phyloP scores from a whole-genome alignment of 2,888 invertebrate species.

The Chrysolina haemoptera region DNA sequence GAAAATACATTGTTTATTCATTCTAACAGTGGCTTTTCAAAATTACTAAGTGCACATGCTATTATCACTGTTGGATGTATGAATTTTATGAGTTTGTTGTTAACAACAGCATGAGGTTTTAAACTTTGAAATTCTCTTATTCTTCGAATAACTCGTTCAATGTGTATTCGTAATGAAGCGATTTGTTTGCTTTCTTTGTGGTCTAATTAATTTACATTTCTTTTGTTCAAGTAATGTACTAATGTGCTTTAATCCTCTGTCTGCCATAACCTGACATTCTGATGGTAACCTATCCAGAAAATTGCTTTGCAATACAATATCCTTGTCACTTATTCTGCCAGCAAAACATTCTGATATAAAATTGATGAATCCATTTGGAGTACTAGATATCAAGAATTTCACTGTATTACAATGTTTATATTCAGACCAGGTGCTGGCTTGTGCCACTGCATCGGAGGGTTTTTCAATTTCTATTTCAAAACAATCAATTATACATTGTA shows the following conservation, averaged over 20 bases:
- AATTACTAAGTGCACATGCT: constrained; percentile 11
- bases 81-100: constrained; percentile 24
- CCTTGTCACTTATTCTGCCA: constrained; percentile 48
- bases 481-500: constrained; percentile 41
- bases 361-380: constrained; percentile 53
- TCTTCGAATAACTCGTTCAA: constrained; percentile 54
- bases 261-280: constrained; percentile 45
- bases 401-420: constrained; percentile 58
- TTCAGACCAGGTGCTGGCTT: constrained; percentile 58
- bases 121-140: constrained; percentile 49
- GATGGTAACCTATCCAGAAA: constrained; percentile 41
- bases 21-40: constrained; percentile 1
- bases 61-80: constrained; percentile 1
- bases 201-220: constrained; percentile 40
- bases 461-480: constrained; percentile 55
- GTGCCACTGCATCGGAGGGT: constrained; percentile 52
- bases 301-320: constrained; percentile 46
- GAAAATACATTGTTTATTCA: not conserved
- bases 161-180: constrained; percentile 53
- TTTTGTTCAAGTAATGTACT: constrained; percentile 9
- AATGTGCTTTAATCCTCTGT: constrained; percentile 46
- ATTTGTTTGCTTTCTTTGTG: constrained; percentile 51
- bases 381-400: constrained; percentile 59
- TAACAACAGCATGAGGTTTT: constrained; percentile 45
- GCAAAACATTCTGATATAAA: constrained; percentile 54